A percentile compares a stretch with the other conserved stretches of the same genome.
These are phyloP conservation scores for Caenorhabditis briggsae DNA, from an alignment of 1,140 invertebrate genomes.

Conservation along the genomic window DNA sequence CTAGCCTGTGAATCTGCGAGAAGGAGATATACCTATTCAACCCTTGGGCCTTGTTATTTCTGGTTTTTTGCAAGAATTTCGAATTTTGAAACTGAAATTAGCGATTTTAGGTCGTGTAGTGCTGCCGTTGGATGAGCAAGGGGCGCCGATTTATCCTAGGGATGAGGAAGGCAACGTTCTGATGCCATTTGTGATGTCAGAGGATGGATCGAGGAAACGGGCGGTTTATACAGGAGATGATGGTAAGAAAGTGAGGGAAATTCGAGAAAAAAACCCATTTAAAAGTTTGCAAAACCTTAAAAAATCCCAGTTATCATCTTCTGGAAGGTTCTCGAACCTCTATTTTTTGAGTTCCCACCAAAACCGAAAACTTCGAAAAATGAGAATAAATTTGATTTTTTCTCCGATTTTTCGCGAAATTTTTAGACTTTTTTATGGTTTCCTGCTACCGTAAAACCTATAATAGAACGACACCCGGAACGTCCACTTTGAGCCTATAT, in stretches of 20 bases:
- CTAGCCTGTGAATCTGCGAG: not conserved
- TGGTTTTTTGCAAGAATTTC: not conserved
- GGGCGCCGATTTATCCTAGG: not conserved
- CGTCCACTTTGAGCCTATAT: too few relatives aligned
- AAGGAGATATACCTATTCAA: not conserved
- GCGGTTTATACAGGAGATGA: constrained; percentile 19
- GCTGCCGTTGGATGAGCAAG: constrained; percentile 11
- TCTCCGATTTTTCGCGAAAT: not conserved
- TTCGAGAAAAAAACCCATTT: not conserved
- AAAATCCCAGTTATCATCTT: too few relatives aligned
- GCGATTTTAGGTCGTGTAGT: constrained; percentile 22
- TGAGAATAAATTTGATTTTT: not conserved
- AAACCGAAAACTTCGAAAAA: too few relatives aligned
- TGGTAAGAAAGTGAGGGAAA: not conserved
- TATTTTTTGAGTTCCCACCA: too few relatives aligned
- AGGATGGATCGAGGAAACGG: constrained; percentile 7
- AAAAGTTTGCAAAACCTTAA: too few relatives aligned
- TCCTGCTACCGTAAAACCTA: too few relatives aligned
- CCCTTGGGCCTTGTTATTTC: not conserved
- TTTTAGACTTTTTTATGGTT: not conserved
- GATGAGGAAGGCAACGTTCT: constrained; percentile 26
- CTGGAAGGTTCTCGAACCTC: too few relatives aligned
- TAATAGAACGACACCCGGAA: too few relatives aligned
- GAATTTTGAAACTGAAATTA: not conserved
- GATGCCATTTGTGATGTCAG: not conserved